Percentiles rank a stretch among this genome's conserved stretches.
Evolutionary conservation across 2,888 invertebrate genomes (phyloP).

Genomic region (Drosophila melanocephala): DNA sequence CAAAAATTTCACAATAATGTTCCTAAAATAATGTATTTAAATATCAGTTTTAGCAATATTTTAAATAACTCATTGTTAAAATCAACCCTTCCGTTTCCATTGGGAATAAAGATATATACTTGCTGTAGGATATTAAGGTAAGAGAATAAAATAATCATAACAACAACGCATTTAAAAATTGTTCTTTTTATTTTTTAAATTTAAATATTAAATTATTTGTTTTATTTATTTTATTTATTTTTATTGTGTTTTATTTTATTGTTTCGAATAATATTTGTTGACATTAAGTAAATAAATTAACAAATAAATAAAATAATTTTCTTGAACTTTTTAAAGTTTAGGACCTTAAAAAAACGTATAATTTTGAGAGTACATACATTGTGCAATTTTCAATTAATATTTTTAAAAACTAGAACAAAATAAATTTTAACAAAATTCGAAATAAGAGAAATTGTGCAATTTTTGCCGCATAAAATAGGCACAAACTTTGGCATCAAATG

Average conservation of each 20-base stretch:
- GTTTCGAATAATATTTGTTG: neutral
- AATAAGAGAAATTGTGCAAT: constrained; percentile 4
- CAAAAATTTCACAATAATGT: neutral
- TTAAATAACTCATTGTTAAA: neutral
- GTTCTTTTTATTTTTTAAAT: neutral
- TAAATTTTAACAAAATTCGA: neutral
- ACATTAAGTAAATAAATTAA: neutral
- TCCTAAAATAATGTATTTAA: neutral
- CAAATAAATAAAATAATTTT: neutral
- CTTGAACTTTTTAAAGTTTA: no score
- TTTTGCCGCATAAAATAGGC: constrained; percentile 8
- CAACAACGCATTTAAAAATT: neutral
- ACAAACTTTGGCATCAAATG: constrained; percentile 11
- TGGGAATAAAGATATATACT: neutral
- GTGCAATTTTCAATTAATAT: constrained; percentile 6
- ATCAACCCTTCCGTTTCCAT: no score
- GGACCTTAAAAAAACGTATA: neutral
- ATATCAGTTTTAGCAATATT: neutral
- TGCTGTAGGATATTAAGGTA: neutral
- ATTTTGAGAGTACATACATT: neutral
- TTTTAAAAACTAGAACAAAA: neutral
- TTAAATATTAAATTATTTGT: neutral
- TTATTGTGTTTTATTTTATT: neutral
- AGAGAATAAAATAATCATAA: neutral
- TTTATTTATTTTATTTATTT: neutral